Percentiles rank a stretch among this genome's conserved stretches.
These are phyloP conservation scores for Antheraea pernyi DNA, from an alignment of 1,140 invertebrate species.

Conservation along the genomic window DNA sequence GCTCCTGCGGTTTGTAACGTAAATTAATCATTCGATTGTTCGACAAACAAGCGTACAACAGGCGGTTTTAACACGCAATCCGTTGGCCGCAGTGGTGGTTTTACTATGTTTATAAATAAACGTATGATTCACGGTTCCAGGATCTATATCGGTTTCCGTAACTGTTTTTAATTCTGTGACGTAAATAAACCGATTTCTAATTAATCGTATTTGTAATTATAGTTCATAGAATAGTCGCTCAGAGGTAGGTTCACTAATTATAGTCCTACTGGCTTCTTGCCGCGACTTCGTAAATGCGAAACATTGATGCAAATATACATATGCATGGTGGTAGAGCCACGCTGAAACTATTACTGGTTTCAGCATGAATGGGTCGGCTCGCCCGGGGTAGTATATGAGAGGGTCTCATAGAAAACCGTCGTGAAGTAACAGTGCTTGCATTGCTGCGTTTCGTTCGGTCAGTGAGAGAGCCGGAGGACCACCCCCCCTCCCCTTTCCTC, in stretches of 20 bases:
- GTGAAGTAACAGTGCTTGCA: too few relatives aligned
- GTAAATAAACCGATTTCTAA: background rate
- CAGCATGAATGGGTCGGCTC: too few relatives aligned
- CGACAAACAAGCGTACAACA: background rate
- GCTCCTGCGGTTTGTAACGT: background rate
- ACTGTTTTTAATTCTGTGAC: background rate
- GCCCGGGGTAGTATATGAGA: too few relatives aligned
- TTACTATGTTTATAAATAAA: conserved; percentile 11
- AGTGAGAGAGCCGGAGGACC: too few relatives aligned
- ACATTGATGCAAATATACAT: too few relatives aligned
- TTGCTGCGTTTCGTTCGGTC: too few relatives aligned
- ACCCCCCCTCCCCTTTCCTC: too few relatives aligned
- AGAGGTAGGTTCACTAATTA: background rate
- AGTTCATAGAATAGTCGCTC: background rate
- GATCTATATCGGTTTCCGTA: conserved; percentile 1
- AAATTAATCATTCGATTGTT: conserved; percentile 15
- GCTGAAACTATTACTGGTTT: too few relatives aligned
- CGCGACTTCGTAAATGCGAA: too few relatives aligned
- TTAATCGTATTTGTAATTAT: background rate
- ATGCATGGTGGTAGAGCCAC: too few relatives aligned
- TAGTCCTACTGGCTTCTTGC: background rate
- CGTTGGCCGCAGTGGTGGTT: conserved; percentile 1
- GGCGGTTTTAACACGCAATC: conserved; percentile 11
- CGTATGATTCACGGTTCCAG: background rate
- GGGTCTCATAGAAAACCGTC: too few relatives aligned